A percentile compares a stretch with the other conserved stretches of the same genome.
Evolutionary conservation across 2,113 vertebrate species (phyloP).

Genomic region (Crotophaga sulcirostris): DNA sequence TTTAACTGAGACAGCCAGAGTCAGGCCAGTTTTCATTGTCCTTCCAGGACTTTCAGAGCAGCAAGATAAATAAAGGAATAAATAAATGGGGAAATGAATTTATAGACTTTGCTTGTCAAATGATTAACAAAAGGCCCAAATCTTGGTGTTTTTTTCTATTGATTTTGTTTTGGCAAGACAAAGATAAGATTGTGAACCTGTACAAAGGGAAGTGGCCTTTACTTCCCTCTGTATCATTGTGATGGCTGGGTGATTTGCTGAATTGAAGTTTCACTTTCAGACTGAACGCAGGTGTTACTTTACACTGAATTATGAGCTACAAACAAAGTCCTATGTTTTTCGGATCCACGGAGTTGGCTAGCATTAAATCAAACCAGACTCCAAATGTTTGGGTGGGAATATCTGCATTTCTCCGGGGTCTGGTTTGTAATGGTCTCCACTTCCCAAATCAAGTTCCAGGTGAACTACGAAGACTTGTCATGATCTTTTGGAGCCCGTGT

Average conservation of each 20-base stretch:
- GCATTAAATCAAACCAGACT: not conserved
- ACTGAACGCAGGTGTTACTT: constrained; percentile 32
- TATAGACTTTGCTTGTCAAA: constrained; percentile 60
- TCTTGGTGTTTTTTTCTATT: constrained; percentile 45
- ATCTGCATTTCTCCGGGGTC: not conserved
- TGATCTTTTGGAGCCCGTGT: not conserved
- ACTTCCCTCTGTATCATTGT: constrained; percentile 36
- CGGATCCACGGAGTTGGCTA: not conserved
- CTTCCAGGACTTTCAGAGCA: constrained; percentile 39
- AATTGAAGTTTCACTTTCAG: constrained; percentile 19
- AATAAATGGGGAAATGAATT: constrained; percentile 55
- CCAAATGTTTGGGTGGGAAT: not conserved
- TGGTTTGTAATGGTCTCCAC: not conserved
- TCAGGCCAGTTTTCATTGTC: constrained; percentile 48
- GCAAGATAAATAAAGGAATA: constrained; percentile 52
- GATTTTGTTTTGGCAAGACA: constrained; percentile 57
- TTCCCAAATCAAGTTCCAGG: not conserved
- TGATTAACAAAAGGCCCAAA: constrained; percentile 47
- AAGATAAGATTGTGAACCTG: constrained; percentile 36
- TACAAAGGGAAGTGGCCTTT: constrained; percentile 35
- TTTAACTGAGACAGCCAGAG: constrained; percentile 32
- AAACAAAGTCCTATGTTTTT: not conserved
- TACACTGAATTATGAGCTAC: not conserved
- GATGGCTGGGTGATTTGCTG: not conserved
- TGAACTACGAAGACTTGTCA: not conserved